phyloP scores from a whole-genome alignment of 2,888 invertebrate species.

The Cataglyphis altisquamis region DNA sequence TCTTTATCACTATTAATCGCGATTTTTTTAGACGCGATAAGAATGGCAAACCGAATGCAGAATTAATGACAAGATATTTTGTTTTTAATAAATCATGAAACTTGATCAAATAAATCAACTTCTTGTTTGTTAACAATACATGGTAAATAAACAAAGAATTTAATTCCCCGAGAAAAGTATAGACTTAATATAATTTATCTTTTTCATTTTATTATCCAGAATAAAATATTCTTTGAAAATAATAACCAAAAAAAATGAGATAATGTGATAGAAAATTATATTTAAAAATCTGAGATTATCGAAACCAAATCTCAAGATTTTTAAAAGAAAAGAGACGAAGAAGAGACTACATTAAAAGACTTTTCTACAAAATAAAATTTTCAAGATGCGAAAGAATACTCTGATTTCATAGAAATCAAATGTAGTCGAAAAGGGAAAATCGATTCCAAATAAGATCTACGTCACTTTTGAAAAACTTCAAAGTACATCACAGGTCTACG shows the following conservation, averaged over 20 bases:
- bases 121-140: background rate
- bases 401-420: background rate
- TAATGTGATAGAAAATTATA: background rate
- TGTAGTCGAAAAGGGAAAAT: constrained; percentile 9
- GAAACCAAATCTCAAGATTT: background rate
- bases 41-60: background rate
- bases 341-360: background rate
- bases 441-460: constrained; percentile 19
- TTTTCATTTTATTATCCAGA: background rate
- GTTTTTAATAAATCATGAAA: background rate
- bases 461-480: constrained; percentile 25
- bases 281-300: background rate
- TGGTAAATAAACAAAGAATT: background rate
- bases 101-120: constrained; percentile 1
- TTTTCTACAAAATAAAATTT: constrained; percentile 7
- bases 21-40: background rate
- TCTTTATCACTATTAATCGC: constrained; percentile 31
- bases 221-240: background rate
- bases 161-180: background rate
- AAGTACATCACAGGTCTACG: constrained; percentile 29
- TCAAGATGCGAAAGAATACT: background rate
- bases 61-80: constrained; percentile 18
- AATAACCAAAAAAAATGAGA: background rate
- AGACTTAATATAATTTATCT: background rate
- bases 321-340: background rate